Percentiles rank a stretch among this genome's conserved stretches.
These are phyloP conservation scores for Eudasyphora cyanicolor DNA, from an alignment of 2,888 invertebrate species.

Conservation along the genomic window DNA sequence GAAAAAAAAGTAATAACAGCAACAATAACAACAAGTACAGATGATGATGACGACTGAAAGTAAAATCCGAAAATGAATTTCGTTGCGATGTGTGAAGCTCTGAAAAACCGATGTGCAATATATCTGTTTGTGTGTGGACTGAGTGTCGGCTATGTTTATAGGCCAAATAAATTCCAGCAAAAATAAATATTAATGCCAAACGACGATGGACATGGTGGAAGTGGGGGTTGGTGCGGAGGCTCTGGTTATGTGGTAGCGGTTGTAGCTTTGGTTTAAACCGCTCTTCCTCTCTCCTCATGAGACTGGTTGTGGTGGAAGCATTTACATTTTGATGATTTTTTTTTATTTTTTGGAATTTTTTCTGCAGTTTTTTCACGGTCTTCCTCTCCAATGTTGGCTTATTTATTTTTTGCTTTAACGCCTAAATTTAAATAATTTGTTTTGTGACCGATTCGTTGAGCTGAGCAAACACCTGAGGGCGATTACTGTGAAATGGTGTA, in stretches of 20 bases:
- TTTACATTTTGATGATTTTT: conserved; percentile 55
- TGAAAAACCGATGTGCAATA: conserved; percentile 31
- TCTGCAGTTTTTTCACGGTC: neutral
- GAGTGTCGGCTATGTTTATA: conserved; percentile 29
- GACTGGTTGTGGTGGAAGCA: neutral
- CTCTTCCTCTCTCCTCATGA: too few relatives aligned
- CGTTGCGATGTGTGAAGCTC: neutral
- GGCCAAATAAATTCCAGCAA: conserved; percentile 53
- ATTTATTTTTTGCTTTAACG: conserved; percentile 44
- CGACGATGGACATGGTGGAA: too few relatives aligned
- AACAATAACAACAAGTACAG: conserved; percentile 10
- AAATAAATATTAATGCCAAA: conserved; percentile 52
- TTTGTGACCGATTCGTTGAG: conserved; percentile 27
- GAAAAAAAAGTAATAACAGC: neutral
- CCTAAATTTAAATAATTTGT: conserved; percentile 48
- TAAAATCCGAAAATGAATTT: neutral
- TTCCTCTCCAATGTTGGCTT: neutral
- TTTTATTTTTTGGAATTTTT: conserved; percentile 27
- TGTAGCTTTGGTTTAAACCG: too few relatives aligned
- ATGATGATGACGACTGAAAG: neutral
- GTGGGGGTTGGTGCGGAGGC: conserved; percentile 38
- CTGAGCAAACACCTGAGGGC: conserved; percentile 26
- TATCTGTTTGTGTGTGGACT: conserved; percentile 19
- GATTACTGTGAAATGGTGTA: conserved; percentile 31
- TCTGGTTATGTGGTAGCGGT: conserved; percentile 24